A percentile compares a stretch with the other conserved stretches of the same genome.
These are phyloP conservation scores for Mormoops blainvillei DNA, from an alignment of 2,113 vertebrate species.

Conservation along the genomic window DNA sequence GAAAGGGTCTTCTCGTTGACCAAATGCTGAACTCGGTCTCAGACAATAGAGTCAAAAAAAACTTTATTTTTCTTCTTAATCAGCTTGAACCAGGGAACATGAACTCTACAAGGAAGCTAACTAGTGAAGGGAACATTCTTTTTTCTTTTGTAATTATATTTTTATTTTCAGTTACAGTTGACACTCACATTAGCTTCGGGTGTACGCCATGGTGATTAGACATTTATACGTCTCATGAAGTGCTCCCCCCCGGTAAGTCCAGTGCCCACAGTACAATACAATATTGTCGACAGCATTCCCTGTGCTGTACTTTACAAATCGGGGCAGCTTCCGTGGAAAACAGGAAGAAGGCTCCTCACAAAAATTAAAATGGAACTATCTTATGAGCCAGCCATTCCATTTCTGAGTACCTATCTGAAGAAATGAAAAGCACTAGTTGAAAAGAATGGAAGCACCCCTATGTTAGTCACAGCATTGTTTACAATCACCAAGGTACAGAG, in stretches of 20 bases:
- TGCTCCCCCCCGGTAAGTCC: neutral
- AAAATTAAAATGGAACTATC: neutral
- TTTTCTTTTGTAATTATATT: neutral
- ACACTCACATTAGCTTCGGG: neutral
- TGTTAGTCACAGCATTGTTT: accelerated
- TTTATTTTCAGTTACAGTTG: neutral
- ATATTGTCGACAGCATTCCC: neutral
- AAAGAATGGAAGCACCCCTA: neutral
- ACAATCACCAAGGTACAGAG: neutral
- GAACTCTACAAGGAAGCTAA: neutral
- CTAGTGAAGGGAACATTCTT: neutral
- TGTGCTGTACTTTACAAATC: accelerated
- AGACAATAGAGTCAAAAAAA: neutral
- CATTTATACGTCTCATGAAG: neutral
- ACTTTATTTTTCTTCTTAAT: neutral
- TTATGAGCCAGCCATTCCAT: neutral
- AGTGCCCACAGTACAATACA: neutral
- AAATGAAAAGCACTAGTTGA: too few relatives aligned
- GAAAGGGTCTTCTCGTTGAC: neutral
- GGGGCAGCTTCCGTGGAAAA: neutral
- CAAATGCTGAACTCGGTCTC: neutral
- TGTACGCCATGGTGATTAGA: neutral
- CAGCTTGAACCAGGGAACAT: neutral
- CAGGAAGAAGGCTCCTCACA: neutral
- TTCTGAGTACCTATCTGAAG: neutral